These are phyloP conservation scores for Equus przewalskii DNA, from an alignment of 2,113 vertebrate genomes.

Conservation along the genomic window DNA sequence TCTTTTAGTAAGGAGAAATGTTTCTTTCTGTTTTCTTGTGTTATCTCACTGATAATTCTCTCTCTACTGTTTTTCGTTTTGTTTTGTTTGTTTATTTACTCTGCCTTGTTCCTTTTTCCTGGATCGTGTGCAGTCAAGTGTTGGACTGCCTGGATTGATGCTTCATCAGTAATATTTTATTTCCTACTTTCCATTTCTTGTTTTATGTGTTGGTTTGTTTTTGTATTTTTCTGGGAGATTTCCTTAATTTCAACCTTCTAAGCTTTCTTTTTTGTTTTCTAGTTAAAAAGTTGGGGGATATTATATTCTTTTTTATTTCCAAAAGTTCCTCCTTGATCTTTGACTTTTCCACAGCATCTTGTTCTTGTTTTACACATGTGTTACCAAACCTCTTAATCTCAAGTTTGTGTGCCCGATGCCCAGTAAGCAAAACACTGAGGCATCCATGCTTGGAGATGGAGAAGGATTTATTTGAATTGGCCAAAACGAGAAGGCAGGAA, in stretches of 20 bases:
- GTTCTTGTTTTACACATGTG: neutral
- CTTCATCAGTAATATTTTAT: neutral
- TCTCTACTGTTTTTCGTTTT: neutral
- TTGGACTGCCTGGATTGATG: neutral
- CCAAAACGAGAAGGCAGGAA: too few relatives aligned
- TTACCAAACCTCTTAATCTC: too few relatives aligned
- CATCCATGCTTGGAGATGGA: too few relatives aligned
- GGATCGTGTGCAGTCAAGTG: neutral
- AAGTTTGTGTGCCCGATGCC: too few relatives aligned
- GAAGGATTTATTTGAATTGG: too few relatives aligned
- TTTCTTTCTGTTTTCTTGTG: neutral
- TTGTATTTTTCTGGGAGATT: neutral
- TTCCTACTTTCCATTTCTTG: neutral
- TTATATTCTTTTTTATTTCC: neutral
- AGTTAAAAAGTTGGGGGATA: neutral
- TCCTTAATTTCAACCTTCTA: neutral
- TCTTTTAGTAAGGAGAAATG: neutral
- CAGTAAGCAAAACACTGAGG: too few relatives aligned
- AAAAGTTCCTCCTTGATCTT: neutral
- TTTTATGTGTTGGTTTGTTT: neutral
- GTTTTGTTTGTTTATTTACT: neutral
- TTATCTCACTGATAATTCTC: neutral
- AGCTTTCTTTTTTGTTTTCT: neutral
- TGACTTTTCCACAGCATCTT: neutral
- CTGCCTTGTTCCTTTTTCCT: neutral